Percentiles rank a stretch among this genome's conserved stretches.
Evolutionary conservation across 2,113 vertebrate genomes (phyloP).

Genomic region (Crypturellus undulatus): DNA sequence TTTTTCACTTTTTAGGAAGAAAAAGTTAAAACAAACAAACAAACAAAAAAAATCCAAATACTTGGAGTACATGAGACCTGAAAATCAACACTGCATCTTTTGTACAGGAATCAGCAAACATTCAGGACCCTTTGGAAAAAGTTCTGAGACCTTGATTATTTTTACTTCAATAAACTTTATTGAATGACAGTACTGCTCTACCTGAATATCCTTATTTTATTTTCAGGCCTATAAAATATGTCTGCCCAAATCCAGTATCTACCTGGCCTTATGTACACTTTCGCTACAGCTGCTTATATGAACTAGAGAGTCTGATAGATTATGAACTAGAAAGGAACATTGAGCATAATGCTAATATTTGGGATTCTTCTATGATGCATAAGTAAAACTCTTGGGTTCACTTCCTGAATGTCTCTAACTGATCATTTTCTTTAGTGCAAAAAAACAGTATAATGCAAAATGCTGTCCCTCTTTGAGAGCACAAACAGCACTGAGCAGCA

Average conservation of each 20-base stretch:
- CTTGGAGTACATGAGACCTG: background rate
- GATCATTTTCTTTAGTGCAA: background rate
- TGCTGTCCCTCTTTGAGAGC: background rate
- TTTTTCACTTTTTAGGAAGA: background rate
- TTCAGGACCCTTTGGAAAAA: background rate
- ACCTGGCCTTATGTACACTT: background rate
- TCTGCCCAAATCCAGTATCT: conserved; percentile 21
- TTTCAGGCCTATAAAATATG: background rate
- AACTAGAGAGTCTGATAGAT: conserved; percentile 16
- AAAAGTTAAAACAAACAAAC: background rate
- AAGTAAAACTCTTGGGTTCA: conserved; percentile 1
- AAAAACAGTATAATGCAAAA: background rate
- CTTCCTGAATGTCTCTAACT: background rate
- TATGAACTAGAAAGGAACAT: conserved; percentile 11
- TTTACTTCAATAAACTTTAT: conserved; percentile 66
- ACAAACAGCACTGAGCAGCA: background rate
- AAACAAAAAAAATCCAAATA: background rate
- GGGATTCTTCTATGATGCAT: background rate
- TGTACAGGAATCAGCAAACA: background rate
- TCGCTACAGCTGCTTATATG: conserved; percentile 6
- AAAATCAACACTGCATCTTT: background rate
- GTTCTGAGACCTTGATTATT: conserved; percentile 49
- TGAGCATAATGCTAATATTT: conserved; percentile 32
- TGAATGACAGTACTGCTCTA: conserved; percentile 29
- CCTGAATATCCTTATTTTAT: conserved; percentile 58